Evolutionary conservation across 2,888 invertebrate species (phyloP), one percentile per base, ranked within the genome.

Genomic region (Epirrita christyi): DNA sequence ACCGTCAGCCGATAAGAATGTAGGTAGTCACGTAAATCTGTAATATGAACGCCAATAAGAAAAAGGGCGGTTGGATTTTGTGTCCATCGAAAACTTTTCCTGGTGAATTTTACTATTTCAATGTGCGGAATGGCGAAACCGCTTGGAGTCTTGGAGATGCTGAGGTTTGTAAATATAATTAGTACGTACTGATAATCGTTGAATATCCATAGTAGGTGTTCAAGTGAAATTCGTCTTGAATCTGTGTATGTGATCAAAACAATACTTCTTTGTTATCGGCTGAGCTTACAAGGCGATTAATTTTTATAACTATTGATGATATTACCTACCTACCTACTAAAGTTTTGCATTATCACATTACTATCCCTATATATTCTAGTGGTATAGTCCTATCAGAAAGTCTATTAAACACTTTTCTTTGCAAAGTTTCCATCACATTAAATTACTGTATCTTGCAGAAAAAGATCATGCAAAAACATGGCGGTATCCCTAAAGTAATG

Each of bases 31-130:
- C 28, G 0, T 14, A 42, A 28, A 6, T 27, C 11, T n/a, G 42
- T 47, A 69, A 44, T 53, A 83, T 80, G 80, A 71, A 68, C 64
- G 55, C 65, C 7, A 72, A 58, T 52, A 78, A 74, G 60, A 74
- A 73, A 61, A 70, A 57, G 46, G 71, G 64, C 63, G 80, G 74
- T 50, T 89, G 89, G 89, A 70, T 83, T 57, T 64, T 87, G 32
- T 84, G 85, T 59, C 81, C 79, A 1, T 88, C 88, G 0, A 86
- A 83, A 72, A 82, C 73, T 36, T 82, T 80, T 61, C 83, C 86
- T 6, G 87, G 86, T 5, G 85, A 86, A 70, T 82, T 75, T 61
- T 89, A 88, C 61, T 88, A 86, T 64, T 88, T 87, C 63, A 88
- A 89, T 67, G 76, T 82, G 11, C 9, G 62, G 3, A 87, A 66